Base-by-base conservation (phyloP, 2,797 vertebrate genomes). In the Taeniopygia guttata region DNA sequence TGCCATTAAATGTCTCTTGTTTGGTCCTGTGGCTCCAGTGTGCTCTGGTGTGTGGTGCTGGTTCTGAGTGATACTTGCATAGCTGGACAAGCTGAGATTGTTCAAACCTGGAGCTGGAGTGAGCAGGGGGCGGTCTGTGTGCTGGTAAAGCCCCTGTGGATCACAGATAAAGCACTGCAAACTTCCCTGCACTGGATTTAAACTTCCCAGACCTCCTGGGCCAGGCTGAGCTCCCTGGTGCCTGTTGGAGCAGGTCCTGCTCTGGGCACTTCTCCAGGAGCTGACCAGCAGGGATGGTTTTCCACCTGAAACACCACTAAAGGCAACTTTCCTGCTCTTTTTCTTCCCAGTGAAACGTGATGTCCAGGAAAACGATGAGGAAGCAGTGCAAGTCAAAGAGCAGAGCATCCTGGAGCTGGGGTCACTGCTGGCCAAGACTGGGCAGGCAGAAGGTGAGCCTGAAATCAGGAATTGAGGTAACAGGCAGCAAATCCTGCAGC, bases 341-440 rank as follows among this genome's bases (percentile, higher is more conserved):
- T 77, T 46, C 69, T 97, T 86, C 66, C 68, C 92, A 99, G 99
- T 99, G 97, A 99, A 99, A 95, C 98, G 99, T 26, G 99, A 99
- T 96, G 98, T 99, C 96, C 99, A 99, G 96, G 99, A 99, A 89
- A 98, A 98, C 11, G 99, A 99, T 96, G 99, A 99, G 94, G 99
- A 99, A 84, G 99, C 99, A 0, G 98, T 99, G 86, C 99, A 99
- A 63, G 99, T 99, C 93, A 99, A 99, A 96, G 99, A 99, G 97
- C 99, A 99, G 98, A 99, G 99, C 98, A 99, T 99, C 97, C 97
- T 99, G 98, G 99, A 99, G 93, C 97, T 99, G 96, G 99, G 99
- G 4, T 98, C 98, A 5, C 98, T 99, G 79, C 95, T 99, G 97
- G 99, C 99, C 85, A 99, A 99, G 98, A 99, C 99, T 1, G 99